Base-by-base conservation (phyloP, 2,113 vertebrate species). In the Chascanopsetta lugubris region DNA sequence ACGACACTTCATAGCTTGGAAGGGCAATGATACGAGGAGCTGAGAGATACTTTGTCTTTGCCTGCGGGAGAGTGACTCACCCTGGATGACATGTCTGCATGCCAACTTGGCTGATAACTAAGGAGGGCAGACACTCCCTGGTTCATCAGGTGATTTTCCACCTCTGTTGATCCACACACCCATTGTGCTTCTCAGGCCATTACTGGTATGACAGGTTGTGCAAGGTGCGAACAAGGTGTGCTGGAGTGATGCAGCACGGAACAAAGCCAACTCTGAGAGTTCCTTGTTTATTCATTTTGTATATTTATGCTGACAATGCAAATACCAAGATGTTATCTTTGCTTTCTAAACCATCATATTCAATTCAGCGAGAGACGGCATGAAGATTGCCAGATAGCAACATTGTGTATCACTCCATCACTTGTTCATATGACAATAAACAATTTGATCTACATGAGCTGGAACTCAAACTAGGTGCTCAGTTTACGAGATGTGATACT, bases 141-240 rank as follows among this genome's bases (percentile, higher is more conserved):
- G 2, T 20, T 10, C 20, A 22, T 4, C 20, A 54, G 34, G 45
- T 38, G 17, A 2, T 57, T 29, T 46, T n/a, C 17, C 18, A 22
- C 2, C 27, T 1, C 30, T 65, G 8, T 10, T 27, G 0, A 32
- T 38, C 6, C 49, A 8, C 12, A 8, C 25, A 20, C 42, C 17
- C 21, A 9, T 20, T n/a, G n/a, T 32, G n/a, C n/a, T 5, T 24
- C 2, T 0, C 9, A 51, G 8, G 8, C 0, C 5, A 38, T 38
- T 17, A 32, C 63, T 18, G 24, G 73, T 29, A 20, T 30, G 24
- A 74, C 65, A 34, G 69, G 70, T 69, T 65, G 2, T 20, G 2
- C 21, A 60, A n/a, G n/a, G n/a, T n/a, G n/a, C n/a, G 38, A 29
- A 45, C 42, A 42, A 2, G 12, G 5, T n/a, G 38, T 7, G 2